Conservation (phyloP, 1,140 invertebrate genomes). For the Drosophila mayri region DNA sequence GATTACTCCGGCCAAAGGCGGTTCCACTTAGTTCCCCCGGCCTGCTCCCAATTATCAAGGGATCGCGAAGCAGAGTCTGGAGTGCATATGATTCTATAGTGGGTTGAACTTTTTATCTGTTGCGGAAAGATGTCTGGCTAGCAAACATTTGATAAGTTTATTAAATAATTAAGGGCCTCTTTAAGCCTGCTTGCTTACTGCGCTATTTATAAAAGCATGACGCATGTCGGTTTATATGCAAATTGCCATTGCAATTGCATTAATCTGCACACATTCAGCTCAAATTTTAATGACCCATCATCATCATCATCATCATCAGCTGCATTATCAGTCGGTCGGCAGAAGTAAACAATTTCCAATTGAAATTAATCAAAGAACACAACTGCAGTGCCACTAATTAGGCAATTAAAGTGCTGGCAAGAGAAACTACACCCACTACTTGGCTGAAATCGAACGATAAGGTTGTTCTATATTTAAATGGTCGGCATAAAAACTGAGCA, state of each 20-base stretch:
- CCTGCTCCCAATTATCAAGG: constrained; percentile 51
- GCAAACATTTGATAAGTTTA: constrained; percentile 49
- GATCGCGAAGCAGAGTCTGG: constrained; percentile 7
- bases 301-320: constrained; percentile 17
- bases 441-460: constrained; percentile 17
- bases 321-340: constrained; percentile 22
- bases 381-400: constrained; percentile 33
- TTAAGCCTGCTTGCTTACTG: not conserved
- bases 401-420: constrained; percentile 23
- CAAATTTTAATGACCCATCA: constrained; percentile 44
- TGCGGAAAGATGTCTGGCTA: constrained; percentile 23
- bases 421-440: constrained; percentile 18
- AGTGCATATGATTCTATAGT: not conserved
- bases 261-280: constrained; percentile 34
- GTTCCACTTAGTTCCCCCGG: constrained; percentile 48
- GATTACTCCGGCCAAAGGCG: constrained; percentile 48
- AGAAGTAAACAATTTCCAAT: constrained; percentile 45
- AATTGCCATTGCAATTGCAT: constrained; percentile 30
- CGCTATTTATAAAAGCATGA: constrained; percentile 34
- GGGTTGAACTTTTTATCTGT: constrained; percentile 47
- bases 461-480: constrained; percentile 22
- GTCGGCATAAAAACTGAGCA: constrained; percentile 6
- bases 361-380: constrained; percentile 40
- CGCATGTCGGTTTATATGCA: not conserved
- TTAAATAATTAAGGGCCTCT: constrained; percentile 39